Base-by-base conservation (phyloP, 37 sponge, comb jelly and placozoan genomes). In the Hexactinellida sp. region DNA sequence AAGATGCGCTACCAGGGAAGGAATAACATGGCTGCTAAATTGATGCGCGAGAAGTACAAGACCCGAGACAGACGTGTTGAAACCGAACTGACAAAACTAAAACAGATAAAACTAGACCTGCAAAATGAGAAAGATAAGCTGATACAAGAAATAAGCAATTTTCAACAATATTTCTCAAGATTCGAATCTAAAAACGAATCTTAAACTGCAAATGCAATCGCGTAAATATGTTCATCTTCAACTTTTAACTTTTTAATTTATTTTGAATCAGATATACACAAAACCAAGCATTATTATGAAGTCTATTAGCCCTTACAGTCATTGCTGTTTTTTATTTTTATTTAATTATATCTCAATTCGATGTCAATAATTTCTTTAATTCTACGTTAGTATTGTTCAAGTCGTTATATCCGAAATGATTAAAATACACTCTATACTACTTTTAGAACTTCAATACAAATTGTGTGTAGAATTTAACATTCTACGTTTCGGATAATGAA, bases 1-100 rank as follows among this genome's bases (percentile, higher is more conserved):
- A 63, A 63, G 76, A 63, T 63, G 76, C 76, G 76, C 76, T 63
- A 63, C 13, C 76, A 63, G 13, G 76, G 76, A 5, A 23, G 76
- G 76, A 63, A 63, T 23, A 63, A 63, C 34, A 63, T 63, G 76
- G 76, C 76, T 25, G 76, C 76, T 32, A 63, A 63, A n/a, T 10
- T n/a, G 21, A 63, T 63, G 76, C 76, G 76, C 13, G 76, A 63
- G 76, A 63, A 63, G 30, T 63, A 63, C 30, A 63, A 63, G 30
- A 3, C 30, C 13, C 76, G 76, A 32, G 76, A 63, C 13, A 63
- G 76, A 63, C 21, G 13, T 3, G 76, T n/a, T 25, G 76, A 63
- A 63, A 21, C 13, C 25, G 25, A 23, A 3, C 3, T 63, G 21
- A 7, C 25, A 10, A 63, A 32, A 28, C 30, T 63, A 28, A 3